These are phyloP conservation scores for Oceanodroma leucorhoa DNA, from an alignment of 2,797 vertebrate species.

Conservation along the genomic window DNA sequence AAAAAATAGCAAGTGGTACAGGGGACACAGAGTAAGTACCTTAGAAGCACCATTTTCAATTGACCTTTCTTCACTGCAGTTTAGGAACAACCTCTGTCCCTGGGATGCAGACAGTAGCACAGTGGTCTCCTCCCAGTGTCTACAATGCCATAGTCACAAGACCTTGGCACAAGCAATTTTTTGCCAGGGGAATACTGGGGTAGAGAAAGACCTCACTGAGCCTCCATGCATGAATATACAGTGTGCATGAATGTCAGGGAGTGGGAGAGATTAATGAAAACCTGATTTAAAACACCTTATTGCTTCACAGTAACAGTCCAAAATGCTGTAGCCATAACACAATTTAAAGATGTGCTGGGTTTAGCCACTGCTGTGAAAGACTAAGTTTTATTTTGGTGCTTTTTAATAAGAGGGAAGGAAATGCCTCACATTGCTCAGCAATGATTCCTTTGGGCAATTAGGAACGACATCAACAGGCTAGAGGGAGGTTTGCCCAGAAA, in stretches of 20 bases:
- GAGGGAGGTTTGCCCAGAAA: constrained; percentile 56
- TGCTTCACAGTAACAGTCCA: background rate
- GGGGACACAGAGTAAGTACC: background rate
- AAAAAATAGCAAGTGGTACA: background rate
- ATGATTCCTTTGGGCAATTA: constrained; percentile 64
- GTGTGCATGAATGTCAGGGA: background rate
- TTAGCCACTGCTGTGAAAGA: constrained; percentile 3
- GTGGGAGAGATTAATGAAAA: background rate
- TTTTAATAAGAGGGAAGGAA: constrained; percentile 67
- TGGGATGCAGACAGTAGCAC: background rate
- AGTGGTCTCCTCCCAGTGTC: background rate
- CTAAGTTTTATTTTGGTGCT: constrained; percentile 53
- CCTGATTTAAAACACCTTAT: background rate
- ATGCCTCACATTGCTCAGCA: constrained; percentile 62
- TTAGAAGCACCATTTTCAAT: background rate
- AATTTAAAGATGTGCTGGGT: background rate
- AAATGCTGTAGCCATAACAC: background rate
- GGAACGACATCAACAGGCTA: constrained; percentile 48
- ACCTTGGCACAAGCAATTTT: background rate
- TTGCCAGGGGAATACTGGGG: background rate
- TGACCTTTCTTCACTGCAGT: background rate
- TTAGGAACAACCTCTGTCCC: background rate
- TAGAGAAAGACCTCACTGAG: background rate
- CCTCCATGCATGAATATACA: background rate
- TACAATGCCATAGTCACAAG: background rate